phyloP scores from a whole-genome alignment of 2,888 invertebrate genomes.

The Leucophora obtusa region DNA sequence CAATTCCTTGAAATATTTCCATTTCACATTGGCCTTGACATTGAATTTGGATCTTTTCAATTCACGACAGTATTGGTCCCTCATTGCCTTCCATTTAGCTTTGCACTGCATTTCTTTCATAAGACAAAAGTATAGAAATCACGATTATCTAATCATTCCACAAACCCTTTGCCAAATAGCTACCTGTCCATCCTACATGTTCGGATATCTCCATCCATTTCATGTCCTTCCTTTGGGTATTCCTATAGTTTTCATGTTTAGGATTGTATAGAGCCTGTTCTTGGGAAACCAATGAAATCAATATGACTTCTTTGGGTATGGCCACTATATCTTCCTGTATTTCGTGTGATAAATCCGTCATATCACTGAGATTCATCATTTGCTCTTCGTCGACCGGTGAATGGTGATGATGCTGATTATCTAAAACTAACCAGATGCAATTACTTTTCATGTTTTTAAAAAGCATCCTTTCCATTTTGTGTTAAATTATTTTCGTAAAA shows the following conservation, averaged over 20 bases:
- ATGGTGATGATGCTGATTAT: slow-evolving; percentile 39
- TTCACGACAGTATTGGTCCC: slow-evolving; percentile 77
- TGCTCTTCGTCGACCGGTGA: slow-evolving; percentile 62
- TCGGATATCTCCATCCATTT: slow-evolving; percentile 74
- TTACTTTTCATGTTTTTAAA: too few relatives aligned
- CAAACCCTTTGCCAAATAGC: slow-evolving; percentile 10
- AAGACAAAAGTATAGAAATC: neutral
- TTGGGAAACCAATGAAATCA: slow-evolving; percentile 73
- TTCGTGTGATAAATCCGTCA: slow-evolving; percentile 64
- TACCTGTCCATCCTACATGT: slow-evolving; percentile 74
- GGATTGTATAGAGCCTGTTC: slow-evolving; percentile 76
- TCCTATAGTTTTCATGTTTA: slow-evolving; percentile 74
- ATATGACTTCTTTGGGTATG: slow-evolving; percentile 72
- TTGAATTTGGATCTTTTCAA: slow-evolving; percentile 74
- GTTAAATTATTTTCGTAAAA: neutral
- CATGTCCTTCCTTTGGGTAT: slow-evolving; percentile 72
- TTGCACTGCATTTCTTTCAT: slow-evolving; percentile 73
- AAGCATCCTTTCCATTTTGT: neutral
- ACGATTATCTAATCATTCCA: slow-evolving; percentile 1
- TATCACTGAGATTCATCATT: slow-evolving; percentile 68
- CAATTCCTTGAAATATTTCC: slow-evolving; percentile 76
- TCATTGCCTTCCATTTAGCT: slow-evolving; percentile 76
- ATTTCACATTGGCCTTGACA: slow-evolving; percentile 73
- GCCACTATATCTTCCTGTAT: slow-evolving; percentile 67
- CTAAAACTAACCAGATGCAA: slow-evolving; percentile 33